Conservation (phyloP, 2,888 invertebrate genomes). For the Orthosia incerta region DNA sequence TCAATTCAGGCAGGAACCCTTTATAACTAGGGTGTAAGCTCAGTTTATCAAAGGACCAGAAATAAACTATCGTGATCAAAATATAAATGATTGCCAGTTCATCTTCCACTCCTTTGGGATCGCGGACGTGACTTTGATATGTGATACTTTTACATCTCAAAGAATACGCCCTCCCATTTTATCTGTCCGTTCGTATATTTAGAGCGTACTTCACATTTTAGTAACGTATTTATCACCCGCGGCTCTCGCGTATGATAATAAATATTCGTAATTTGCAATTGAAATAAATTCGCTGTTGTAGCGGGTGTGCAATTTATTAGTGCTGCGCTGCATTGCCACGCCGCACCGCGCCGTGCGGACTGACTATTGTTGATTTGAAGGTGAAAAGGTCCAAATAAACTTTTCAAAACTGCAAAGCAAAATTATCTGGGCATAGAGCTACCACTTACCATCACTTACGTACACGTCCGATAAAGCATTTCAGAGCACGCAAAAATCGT, state of each 20-base stretch:
- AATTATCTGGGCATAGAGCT: neutral
- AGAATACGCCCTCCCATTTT: slow-evolving; percentile 12
- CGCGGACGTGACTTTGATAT: slow-evolving; percentile 49
- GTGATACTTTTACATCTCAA: slow-evolving; percentile 39
- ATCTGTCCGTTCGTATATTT: slow-evolving; percentile 29
- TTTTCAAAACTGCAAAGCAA: too few relatives aligned
- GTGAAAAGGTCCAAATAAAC: too few relatives aligned
- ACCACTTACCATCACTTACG: neutral
- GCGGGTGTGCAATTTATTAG: slow-evolving; percentile 48
- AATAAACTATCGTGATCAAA: slow-evolving; percentile 46
- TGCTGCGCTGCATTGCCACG: slow-evolving; percentile 17
- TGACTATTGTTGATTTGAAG: neutral
- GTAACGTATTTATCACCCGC: slow-evolving; percentile 37
- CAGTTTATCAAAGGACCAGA: slow-evolving; percentile 36
- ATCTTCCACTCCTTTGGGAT: slow-evolving; percentile 31
- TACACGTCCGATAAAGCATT: neutral
- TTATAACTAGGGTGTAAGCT: slow-evolving; percentile 15
- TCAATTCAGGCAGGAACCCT: slow-evolving; percentile 19
- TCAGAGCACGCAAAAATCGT: neutral
- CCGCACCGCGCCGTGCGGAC: slow-evolving; percentile 12
- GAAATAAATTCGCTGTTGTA: slow-evolving; percentile 53
- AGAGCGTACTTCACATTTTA: slow-evolving; percentile 34
- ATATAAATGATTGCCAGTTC: slow-evolving; percentile 42
- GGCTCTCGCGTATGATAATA: slow-evolving; percentile 45
- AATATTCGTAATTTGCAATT: slow-evolving; percentile 56